Evolutionary conservation across 2,113 vertebrate genomes (phyloP).

Genomic region (Melanocharis versteri): DNA sequence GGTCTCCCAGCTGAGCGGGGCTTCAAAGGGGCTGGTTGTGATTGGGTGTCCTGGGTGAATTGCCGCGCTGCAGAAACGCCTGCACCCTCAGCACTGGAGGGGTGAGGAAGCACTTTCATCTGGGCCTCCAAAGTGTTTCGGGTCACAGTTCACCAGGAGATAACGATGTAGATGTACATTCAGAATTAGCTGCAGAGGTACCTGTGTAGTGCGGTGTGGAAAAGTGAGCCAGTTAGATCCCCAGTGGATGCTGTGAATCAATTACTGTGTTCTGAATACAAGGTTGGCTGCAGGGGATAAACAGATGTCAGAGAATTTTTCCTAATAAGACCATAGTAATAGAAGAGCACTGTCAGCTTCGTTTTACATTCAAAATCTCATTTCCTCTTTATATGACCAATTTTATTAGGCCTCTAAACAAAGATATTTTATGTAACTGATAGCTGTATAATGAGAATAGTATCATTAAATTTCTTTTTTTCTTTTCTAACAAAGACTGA

Average conservation of each 20-base stretch:
- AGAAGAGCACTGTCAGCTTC: constrained; percentile 86
- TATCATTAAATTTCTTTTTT: constrained; percentile 58
- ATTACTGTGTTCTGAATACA: constrained; percentile 93
- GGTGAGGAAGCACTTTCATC: constrained; percentile 85
- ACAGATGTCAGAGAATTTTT: constrained; percentile 90
- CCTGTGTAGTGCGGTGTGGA: constrained; percentile 82
- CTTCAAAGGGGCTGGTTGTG: constrained; percentile 91
- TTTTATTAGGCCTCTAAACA: constrained; percentile 82
- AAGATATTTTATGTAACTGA: constrained; percentile 77
- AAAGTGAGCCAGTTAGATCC: constrained; percentile 83
- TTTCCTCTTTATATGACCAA: constrained; percentile 82
- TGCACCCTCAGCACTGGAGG: constrained; percentile 81
- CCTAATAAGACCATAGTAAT: constrained; percentile 87
- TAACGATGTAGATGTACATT: constrained; percentile 83
- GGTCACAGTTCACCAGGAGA: constrained; percentile 86
- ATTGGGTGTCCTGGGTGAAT: constrained; percentile 90
- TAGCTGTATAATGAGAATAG: constrained; percentile 56
- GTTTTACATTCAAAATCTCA: constrained; percentile 84
- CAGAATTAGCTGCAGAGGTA: constrained; percentile 83
- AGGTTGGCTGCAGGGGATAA: constrained; percentile 88
- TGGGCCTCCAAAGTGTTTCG: constrained; percentile 81
- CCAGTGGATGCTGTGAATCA: constrained; percentile 90
- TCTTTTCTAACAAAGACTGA: constrained; percentile 57
- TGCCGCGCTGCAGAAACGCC: constrained; percentile 81
- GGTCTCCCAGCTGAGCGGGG: constrained; percentile 86